These are phyloP conservation scores for Rhopalosiphum nymphaeae DNA, from an alignment of 2,888 invertebrate genomes.

Conservation along the genomic window DNA sequence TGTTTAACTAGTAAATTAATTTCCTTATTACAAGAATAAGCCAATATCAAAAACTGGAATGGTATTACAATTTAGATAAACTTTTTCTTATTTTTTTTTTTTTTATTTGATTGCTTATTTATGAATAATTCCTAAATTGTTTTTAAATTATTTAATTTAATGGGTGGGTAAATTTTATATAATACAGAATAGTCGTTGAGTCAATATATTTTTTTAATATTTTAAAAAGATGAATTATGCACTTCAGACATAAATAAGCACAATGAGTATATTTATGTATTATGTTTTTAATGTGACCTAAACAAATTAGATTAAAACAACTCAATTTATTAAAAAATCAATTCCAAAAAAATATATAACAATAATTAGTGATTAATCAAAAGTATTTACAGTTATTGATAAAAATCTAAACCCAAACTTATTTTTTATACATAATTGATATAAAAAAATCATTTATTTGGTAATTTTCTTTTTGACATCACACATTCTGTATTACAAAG, in stretches of 20 bases:
- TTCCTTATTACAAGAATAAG: constrained; percentile 14
- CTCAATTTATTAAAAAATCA: neutral
- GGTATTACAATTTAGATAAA: constrained; percentile 3
- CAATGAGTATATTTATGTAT: neutral
- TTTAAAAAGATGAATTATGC: neutral
- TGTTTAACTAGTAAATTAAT: constrained; percentile 18
- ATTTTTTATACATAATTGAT: constrained; percentile 14
- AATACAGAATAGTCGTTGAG: constrained; percentile 30
- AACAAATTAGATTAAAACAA: neutral
- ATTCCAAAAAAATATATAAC: neutral
- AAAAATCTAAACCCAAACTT: neutral
- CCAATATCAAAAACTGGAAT: neutral
- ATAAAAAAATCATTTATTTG: neutral
- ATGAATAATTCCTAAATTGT: neutral
- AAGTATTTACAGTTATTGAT: neutral
- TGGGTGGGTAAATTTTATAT: constrained; percentile 45
- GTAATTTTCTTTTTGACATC: neutral
- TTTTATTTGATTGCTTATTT: constrained; percentile 36
- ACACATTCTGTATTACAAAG: constrained; percentile 41
- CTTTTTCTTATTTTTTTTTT: constrained; percentile 12
- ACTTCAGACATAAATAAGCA: neutral
- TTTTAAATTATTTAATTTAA: constrained; percentile 21
- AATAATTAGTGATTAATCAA: neutral
- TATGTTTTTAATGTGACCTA: neutral
- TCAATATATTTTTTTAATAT: constrained; percentile 36